Conservation (phyloP, 2,113 vertebrate species). For the Entomyzon cyanotis region DNA sequence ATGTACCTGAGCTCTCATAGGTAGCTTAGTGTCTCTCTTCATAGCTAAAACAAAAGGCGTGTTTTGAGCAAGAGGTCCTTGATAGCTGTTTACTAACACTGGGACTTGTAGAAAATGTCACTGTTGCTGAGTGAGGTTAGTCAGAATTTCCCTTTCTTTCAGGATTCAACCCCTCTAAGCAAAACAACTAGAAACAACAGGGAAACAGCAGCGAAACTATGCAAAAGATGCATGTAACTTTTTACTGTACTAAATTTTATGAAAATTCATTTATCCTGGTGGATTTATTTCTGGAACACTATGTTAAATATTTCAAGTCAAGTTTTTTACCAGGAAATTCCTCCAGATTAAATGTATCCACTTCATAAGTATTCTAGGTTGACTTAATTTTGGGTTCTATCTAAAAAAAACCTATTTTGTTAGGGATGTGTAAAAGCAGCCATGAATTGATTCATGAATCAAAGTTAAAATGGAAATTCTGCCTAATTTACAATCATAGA, state of each 20-base stretch:
- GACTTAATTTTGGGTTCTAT: not conserved
- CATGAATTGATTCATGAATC: not conserved
- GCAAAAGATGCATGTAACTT: constrained; percentile 2
- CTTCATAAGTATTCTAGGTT: not conserved
- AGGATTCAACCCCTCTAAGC: constrained; percentile 25
- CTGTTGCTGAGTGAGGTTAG: not conserved
- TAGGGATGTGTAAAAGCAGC: not conserved
- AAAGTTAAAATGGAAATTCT: not conserved
- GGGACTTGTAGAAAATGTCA: not conserved
- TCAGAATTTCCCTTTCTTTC: constrained; percentile 22
- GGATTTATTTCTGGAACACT: not conserved
- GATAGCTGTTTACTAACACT: not conserved
- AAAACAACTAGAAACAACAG: constrained; percentile 24
- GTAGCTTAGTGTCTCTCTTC: not conserved
- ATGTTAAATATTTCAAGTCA: not conserved
- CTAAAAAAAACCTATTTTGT: not conserved
- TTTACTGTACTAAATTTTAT: constrained; percentile 41
- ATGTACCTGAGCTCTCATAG: not conserved
- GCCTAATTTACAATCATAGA: not conserved
- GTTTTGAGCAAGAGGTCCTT: not conserved
- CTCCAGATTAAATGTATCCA: not conserved
- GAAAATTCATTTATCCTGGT: not conserved
- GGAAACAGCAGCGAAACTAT: not conserved
- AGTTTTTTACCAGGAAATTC: not conserved
- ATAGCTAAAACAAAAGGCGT: not conserved